Base-by-base conservation (phyloP, 2,113 vertebrate species). In the Gopherus flavomarginatus region DNA sequence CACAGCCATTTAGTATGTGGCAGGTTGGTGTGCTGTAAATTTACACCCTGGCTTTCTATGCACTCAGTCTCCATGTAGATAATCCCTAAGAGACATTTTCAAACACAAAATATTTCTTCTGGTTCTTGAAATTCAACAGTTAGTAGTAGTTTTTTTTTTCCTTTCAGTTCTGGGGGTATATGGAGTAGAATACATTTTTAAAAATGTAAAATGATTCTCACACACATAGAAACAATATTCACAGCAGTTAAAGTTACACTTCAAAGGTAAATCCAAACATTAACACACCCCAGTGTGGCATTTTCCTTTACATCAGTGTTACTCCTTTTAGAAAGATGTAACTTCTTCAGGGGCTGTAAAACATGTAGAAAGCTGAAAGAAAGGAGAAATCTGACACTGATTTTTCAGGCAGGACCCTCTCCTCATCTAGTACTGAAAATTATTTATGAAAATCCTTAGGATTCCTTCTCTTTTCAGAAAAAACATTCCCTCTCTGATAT, bases 61-160 rank as follows among this genome's bases (percentile, higher is more conserved):
- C n/a, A 38, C n/a, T 69, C 8, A 69, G 65, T 38, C 65, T n/a
- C 35, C 35, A 72, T 22, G n/a, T 21, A 72, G 19, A 72, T n/a
- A 72, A 38, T 72, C n/a, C 65, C 65, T 72, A 22, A 72, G 21
- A 8, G 79, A 49, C 0, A 13, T 72, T 85, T 86, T 62, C 8
- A 1, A 44, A 90, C 81, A 49, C 11, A n/a, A 0, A 47, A 0
- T 2, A 0, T 0, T 0, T 47, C 49, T 17, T 83, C 54, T 53
- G 90, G 4, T 2, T 85, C 49, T 21, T 53, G 4, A 1, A 57
- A 82, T 78, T 1, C 62, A 89, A 31, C 2, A 59, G 3, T 72
- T 65, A 53, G 75, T 24, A 44, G 31, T 4, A 65, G 8, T 77
- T 22, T 44, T 24, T 75, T 24, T 42, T 75, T n/a, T 16, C 14